Base-by-base conservation (phyloP, 1,140 invertebrate species). In the Zaprionus nigranus region DNA sequence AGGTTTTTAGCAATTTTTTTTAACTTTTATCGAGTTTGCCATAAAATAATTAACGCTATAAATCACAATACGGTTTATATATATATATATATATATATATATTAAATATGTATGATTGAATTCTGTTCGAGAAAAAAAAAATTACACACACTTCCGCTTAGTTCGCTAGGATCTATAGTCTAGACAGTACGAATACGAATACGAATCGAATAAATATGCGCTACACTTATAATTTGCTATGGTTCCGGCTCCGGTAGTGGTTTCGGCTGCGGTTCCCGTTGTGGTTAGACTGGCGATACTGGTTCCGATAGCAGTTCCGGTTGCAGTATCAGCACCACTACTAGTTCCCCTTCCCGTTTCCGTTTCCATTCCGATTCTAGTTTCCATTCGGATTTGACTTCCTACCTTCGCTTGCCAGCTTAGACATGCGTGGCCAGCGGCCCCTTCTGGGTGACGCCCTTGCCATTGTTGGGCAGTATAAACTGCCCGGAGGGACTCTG, bases 401-500 rank as follows among this genome's bases (percentile, higher is more conserved):
- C 40, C 56, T 26, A 13, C 22, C 38, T 36, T 26, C 43, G 13
- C 7, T 54, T 49, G 6, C 20, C 28, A 7, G 20, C 22, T 92
- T 93, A 93, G 56, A 93, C 92, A 60, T 93, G 92, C 5, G 92
- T 93, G 49, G 92, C 92, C 67, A 93, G 65, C 17, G 92, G 85
- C 22, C 92, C 92, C 34, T 92, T 92, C 26, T 92, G 92, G 17
- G 75, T 88, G 30, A 81, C 84, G 15, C 91, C 83, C 69, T 92
- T 92, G 61, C 91, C 90, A 82, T 93, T 93, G 53, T 83, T 91
- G 53, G 92, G 90, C 76, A 93, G 54, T 54, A 93, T 93, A 40
- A 93, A 92, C 62, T 93, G 92, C n/a, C 92, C 92, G 75, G 92
- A 92, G 40, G 92, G 91, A 82, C 90, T 93, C 65, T 93, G 88